Base-by-base conservation (phyloP, 2,888 invertebrate genomes). In the Leucophora obtusa region DNA sequence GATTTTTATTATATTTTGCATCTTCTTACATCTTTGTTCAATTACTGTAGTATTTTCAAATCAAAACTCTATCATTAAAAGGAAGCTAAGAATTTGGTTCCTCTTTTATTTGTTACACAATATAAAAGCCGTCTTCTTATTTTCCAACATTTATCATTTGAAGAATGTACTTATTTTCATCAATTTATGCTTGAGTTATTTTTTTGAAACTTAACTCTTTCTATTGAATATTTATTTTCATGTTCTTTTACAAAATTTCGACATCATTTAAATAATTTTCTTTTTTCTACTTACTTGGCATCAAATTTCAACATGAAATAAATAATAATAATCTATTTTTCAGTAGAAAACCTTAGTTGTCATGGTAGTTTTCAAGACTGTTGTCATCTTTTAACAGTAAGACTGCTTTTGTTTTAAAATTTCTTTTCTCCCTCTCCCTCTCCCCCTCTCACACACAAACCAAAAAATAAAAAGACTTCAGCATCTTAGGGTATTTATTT, bases 181-280 rank as follows among this genome's bases (percentile, higher is more conserved):
- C 53, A 68, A 68, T 60, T 74, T 35, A 47, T 60, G 58, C 68
- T 60, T 53, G 60, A 74, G 28, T 68, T 74, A 54, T 54, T 68
- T 5, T 47, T 60, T 24, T 54, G 68, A 54, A 74, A 54, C 33
- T 47, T 17, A 60, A 65, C 15, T 43, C 43, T 35, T 70, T 15
- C 35, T 51, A 76, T 65, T 65, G 43, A 70, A 53, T 53, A 76
- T 76, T 76, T 63, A 51, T 65, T 70, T 70, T 47, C n/a, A n/a
- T 33, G 47, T 54, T 51, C 24, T 33, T 43, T n/a, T 47, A 47
- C 53, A 70, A 53, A 76, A 53, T 62, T 76, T 72, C 51, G 18
- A 72, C 59, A 76, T 72, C 68, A 80, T 76, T 76, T 80, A 72
- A 80, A 75, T 51, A 58, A 56, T 58, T 47, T 68, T 14, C n/a